Conservation (phyloP, 2,888 invertebrate species). For the Odontomyia ornata region DNA sequence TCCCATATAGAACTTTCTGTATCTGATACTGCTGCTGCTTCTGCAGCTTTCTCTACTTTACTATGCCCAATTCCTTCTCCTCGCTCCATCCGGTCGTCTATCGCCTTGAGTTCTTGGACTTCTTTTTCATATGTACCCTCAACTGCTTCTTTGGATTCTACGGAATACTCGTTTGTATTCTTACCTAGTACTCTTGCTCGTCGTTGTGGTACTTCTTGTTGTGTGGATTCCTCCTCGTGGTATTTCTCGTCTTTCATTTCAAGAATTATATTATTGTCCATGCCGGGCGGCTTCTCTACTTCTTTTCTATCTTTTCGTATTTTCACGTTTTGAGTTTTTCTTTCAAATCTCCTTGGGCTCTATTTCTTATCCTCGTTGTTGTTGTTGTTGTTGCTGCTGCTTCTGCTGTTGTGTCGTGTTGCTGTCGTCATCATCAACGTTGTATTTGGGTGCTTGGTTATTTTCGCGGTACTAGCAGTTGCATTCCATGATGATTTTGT, state of each 20-base stretch:
- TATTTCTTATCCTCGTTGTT: constrained; percentile 10
- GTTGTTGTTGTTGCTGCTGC: neutral
- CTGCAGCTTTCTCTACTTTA: neutral
- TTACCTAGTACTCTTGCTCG: neutral
- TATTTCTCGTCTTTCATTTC: constrained; percentile 13
- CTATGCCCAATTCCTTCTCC: neutral
- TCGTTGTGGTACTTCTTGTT: neutral
- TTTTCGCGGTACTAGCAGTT: neutral
- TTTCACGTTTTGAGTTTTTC: constrained; percentile 2
- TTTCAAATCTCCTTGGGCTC: neutral
- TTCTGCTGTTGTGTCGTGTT: neutral
- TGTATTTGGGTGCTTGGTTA: no score
- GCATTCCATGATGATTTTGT: neutral
- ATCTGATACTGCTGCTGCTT: neutral
- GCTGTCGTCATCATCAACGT: neutral
- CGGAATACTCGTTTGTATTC: neutral
- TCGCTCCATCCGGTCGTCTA: neutral
- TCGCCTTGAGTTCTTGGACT: no score
- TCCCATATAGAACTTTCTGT: neutral
- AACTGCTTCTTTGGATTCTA: neutral
- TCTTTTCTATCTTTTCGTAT: neutral
- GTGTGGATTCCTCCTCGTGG: neutral
- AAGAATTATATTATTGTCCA: neutral
- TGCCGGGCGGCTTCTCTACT: neutral
- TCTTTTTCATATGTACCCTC: neutral